Conservation (phyloP, 2,797 vertebrate species). For the Tragopan temminckii region DNA sequence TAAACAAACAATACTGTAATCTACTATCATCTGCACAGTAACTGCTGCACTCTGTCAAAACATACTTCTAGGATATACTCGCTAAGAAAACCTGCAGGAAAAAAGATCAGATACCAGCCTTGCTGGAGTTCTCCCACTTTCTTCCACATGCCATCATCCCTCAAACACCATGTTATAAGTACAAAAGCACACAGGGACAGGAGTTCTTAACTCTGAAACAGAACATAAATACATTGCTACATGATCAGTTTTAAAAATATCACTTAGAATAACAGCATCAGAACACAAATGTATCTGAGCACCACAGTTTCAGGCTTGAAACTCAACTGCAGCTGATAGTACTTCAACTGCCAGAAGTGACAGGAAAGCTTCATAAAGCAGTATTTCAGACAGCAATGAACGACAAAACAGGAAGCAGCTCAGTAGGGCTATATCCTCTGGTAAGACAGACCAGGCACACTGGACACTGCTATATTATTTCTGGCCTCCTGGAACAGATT, state of each 20-base stretch:
- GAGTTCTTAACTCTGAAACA: neutral
- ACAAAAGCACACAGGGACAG: neutral
- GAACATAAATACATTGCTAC: neutral
- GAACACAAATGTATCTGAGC: neutral
- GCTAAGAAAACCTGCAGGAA: slow-evolving; percentile 9
- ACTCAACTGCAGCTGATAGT: neutral
- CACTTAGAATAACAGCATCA: neutral
- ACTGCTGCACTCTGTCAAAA: slow-evolving; percentile 31
- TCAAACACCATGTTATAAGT: neutral
- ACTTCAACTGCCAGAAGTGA: neutral
- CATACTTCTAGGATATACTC: slow-evolving; percentile 10
- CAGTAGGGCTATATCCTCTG: neutral
- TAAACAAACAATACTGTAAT: slow-evolving; percentile 61
- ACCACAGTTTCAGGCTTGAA: neutral
- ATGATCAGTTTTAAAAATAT: neutral
- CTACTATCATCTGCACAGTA: slow-evolving; percentile 12
- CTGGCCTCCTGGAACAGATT: neutral
- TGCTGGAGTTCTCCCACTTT: neutral
- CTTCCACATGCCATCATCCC: neutral
- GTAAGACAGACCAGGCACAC: neutral
- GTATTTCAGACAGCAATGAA: neutral
- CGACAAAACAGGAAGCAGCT: neutral
- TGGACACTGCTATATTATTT: neutral
- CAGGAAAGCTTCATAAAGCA: neutral
- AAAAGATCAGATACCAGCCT: neutral